phyloP scores from a whole-genome alignment of 2,888 invertebrate genomes.

The Ophraella communa region DNA sequence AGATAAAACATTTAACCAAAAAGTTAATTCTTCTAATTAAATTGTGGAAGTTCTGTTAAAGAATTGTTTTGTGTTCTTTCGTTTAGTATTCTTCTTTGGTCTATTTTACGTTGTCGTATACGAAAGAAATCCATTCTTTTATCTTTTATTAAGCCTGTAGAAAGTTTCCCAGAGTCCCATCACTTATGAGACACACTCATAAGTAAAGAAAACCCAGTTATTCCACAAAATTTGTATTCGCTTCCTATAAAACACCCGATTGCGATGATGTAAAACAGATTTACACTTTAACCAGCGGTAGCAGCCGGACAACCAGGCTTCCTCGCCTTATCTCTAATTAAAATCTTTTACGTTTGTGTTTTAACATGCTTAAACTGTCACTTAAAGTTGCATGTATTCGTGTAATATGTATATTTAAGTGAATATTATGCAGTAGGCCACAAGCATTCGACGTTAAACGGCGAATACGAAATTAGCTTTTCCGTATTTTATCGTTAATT shows the following conservation, averaged over 20 bases:
- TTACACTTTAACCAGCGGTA: constrained; percentile 31
- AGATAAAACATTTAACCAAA: too few species aligned
- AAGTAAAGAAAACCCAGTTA: too few species aligned
- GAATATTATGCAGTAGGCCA: constrained; percentile 50
- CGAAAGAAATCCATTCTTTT: too few species aligned
- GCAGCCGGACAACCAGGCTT: constrained; percentile 39
- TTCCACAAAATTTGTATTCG: constrained; percentile 16
- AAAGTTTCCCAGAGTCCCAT: too few species aligned
- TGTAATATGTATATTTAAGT: constrained; percentile 53
- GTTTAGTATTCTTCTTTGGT: too few species aligned
- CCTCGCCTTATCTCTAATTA: constrained; percentile 54
- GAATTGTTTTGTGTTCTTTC: too few species aligned
- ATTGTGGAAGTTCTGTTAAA: too few species aligned
- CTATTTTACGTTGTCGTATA: too few species aligned
- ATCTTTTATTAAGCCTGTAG: too few species aligned
- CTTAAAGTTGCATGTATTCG: constrained; percentile 52
- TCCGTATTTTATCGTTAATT: constrained; percentile 41
- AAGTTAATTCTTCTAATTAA: too few species aligned
- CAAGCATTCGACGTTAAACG: constrained; percentile 45
- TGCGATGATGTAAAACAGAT: constrained; percentile 31
- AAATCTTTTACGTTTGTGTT: constrained; percentile 53
- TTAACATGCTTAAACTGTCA: constrained; percentile 53
- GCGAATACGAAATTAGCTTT: constrained; percentile 45
- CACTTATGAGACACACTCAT: too few species aligned
- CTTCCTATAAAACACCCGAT: constrained; percentile 25